A percentile compares a stretch with the other conserved stretches of the same genome.
Evolutionary conservation across 64 coral and sea anemone species (phyloP).

Genomic region (Montipora efflorescens): DNA sequence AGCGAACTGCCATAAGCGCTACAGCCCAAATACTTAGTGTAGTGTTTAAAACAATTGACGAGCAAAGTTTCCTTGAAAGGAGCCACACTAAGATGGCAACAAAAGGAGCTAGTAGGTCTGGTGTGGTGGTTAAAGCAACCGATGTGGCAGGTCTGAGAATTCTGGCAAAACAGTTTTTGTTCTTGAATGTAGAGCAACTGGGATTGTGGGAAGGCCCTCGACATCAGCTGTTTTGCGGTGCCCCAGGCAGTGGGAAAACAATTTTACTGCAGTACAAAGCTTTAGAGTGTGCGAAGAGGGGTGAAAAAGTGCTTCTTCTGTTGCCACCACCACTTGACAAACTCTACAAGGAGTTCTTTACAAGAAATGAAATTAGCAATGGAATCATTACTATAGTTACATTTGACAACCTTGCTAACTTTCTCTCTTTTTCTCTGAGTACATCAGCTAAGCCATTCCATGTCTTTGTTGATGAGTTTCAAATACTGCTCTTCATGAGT

Average conservation of each 20-base stretch:
- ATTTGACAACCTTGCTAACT: background rate
- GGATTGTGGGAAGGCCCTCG: constrained; percentile 1
- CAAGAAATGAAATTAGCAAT: constrained; percentile 39
- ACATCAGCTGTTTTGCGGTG: constrained; percentile 30
- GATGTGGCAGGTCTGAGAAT: background rate
- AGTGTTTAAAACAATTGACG: constrained; percentile 65
- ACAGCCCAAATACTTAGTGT: constrained; percentile 27
- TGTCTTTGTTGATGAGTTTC: constrained; percentile 66
- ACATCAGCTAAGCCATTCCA: background rate
- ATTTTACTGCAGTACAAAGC: constrained; percentile 65
- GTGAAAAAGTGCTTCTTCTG: constrained; percentile 36
- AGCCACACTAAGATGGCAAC: constrained; percentile 36
- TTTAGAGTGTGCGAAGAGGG: constrained; percentile 47
- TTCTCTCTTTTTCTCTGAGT: background rate
- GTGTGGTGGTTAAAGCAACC: constrained; percentile 19
- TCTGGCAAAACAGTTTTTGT: constrained; percentile 61
- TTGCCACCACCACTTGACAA: constrained; percentile 35
- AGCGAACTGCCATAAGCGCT: constrained; percentile 49
- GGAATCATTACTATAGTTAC: constrained; percentile 5
- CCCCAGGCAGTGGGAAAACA: constrained; percentile 62
- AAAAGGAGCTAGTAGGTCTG: constrained; percentile 8
- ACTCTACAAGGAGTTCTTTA: constrained; percentile 49
- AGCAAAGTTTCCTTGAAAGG: constrained; percentile 35
- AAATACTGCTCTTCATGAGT: constrained; percentile 7
- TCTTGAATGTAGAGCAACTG: constrained; percentile 51